Base-by-base conservation (phyloP, 2,888 invertebrate genomes). In the Charanyca ferruginea region DNA sequence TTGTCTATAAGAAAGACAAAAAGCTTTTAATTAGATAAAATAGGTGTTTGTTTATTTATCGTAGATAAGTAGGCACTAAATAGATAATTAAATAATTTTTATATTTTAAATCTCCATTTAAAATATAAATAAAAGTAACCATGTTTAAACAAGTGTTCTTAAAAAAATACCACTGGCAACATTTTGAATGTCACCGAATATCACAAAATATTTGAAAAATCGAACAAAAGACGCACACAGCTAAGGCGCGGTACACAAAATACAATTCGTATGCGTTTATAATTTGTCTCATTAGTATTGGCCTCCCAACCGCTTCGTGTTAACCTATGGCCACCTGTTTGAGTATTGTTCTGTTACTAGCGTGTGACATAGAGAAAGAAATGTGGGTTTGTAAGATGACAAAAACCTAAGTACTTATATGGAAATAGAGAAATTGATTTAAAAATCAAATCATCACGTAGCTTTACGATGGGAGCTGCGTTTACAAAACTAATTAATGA, bases 221-320 rank as follows among this genome's bases (percentile, higher is more conserved):
- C 54, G 60, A 79, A 81, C 68, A 73, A 73, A 72, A 57, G 53
- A 23, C 28, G 52, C 57, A 23, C 58, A 67, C 59, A 60, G 63
- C 35, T 65, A 68, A 74, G 70, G 60, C 60, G 47, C 53, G 53
- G 48, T 52, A 48, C 53, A 73, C 49, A 73, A 65, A 79, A 73
- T 71, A 63, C 61, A 65, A 66, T 77, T 69, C 63, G 53, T 66
- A 59, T 69, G 79, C 67, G 52, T 73, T 78, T 77, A 77, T 76
- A 79, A 75, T 79, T 69, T 61, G 64, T 64, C 79, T 82, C 83
- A 83, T 85, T 84, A 80, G 81, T 85, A 80, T 81, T 79, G 73
- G 74, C 58, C 67, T 68, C 74, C 57, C 60, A 61, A 72, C 51
- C 59, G 47, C 62, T 66, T 71, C 74, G 62, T 73, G 64, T 73